Percentiles rank a stretch among this genome's conserved stretches.
phyloP scores from a whole-genome alignment of 2,797 vertebrate species.

The Zenarchopterus dispar region DNA sequence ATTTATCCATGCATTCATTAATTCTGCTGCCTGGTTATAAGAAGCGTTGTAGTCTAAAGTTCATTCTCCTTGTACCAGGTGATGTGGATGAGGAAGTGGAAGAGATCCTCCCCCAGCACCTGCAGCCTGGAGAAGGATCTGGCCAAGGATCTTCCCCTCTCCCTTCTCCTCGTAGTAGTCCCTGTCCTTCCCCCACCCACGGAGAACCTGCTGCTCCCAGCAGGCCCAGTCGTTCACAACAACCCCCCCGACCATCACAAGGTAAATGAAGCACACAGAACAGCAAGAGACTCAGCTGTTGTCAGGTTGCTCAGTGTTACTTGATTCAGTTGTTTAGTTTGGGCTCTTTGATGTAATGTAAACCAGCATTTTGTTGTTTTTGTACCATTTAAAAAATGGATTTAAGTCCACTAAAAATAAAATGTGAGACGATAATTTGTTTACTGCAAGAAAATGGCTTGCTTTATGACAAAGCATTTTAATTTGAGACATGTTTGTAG shows the following conservation, averaged over 20 bases:
- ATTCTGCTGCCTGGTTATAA: too few relatives aligned
- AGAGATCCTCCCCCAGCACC: constrained; percentile 94
- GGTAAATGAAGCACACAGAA: constrained; percentile 56
- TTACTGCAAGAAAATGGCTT: constrained; percentile 25
- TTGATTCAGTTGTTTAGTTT: too few relatives aligned
- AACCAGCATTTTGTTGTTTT: too few relatives aligned
- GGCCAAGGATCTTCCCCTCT: constrained; percentile 87
- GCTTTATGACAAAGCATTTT: constrained; percentile 18
- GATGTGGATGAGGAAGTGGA: constrained; percentile 97
- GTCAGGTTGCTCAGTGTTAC: too few relatives aligned
- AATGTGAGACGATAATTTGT: constrained; percentile 19
- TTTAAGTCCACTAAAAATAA: constrained; percentile 43
- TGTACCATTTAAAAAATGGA: constrained; percentile 28
- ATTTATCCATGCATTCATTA: too few relatives aligned
- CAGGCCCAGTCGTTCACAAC: constrained; percentile 85
- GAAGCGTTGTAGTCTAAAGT: too few relatives aligned
- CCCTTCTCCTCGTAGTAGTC: constrained; percentile 91
- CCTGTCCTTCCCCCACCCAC: constrained; percentile 93
- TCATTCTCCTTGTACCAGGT: constrained; percentile 74
- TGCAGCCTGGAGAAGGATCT: constrained; percentile 86
- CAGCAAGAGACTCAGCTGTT: neutral
- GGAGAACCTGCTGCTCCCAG: constrained; percentile 84
- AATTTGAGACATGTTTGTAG: constrained; percentile 14
- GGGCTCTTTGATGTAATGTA: too few relatives aligned
- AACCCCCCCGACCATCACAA: constrained; percentile 83